A percentile compares a stretch with the other conserved stretches of the same genome.
Evolutionary conservation across 2,113 vertebrate genomes (phyloP).

Genomic region (Hyla sarda): DNA sequence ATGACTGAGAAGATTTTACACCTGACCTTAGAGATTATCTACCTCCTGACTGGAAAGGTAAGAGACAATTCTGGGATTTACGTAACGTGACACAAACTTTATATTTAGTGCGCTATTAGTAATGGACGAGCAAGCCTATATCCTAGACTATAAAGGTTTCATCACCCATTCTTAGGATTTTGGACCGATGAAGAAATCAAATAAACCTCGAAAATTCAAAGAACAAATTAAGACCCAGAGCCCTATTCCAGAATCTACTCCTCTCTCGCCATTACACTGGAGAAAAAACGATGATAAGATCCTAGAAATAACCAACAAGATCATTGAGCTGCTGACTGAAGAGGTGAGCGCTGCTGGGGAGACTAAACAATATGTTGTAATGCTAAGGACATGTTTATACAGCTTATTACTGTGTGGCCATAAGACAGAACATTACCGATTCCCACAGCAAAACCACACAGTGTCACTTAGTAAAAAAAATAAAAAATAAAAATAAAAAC

Average conservation of each 20-base stretch:
- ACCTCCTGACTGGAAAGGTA: slow-evolving; percentile 43
- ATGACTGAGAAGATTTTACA: slow-evolving; percentile 2
- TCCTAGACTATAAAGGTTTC: no score
- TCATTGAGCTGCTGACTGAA: no score
- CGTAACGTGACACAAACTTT: neutral
- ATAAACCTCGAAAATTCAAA: neutral
- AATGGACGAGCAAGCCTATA: no score
- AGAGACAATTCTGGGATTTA: neutral
- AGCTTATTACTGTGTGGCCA: no score
- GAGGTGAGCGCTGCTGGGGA: no score
- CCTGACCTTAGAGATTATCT: slow-evolving; percentile 25
- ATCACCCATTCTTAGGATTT: slow-evolving; percentile 27
- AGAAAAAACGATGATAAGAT: neutral
- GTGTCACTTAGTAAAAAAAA: no score
- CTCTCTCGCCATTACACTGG: neutral
- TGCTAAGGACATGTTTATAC: no score
- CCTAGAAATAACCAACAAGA: neutral
- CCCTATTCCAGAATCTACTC: neutral
- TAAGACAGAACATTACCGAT: no score
- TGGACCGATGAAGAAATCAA: neutral
- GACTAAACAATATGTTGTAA: no score
- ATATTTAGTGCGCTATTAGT: neutral
- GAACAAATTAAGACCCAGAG: neutral
- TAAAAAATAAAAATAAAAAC: no score
- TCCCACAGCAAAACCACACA: no score